phyloP scores from a whole-genome alignment of 2,797 vertebrate species.

The Acanthurus lineatus region DNA sequence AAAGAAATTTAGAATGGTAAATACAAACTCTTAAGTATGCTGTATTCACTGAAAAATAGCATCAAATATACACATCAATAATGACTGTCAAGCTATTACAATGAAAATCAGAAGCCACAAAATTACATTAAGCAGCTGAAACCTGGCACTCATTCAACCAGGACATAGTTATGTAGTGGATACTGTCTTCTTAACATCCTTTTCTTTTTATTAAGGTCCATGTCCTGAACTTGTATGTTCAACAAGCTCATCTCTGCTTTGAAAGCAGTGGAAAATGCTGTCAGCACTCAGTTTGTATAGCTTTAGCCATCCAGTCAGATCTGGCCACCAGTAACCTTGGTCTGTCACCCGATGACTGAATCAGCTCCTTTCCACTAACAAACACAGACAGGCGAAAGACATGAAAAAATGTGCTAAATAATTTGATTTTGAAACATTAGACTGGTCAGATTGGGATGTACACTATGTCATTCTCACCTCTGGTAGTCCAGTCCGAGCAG shows the following conservation, averaged over 20 bases:
- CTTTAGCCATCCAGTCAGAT: constrained; percentile 65
- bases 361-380: constrained; percentile 83
- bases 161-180: constrained; percentile 40
- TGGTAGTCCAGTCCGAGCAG: constrained; percentile 83
- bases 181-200: constrained; percentile 9
- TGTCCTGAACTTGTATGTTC: constrained; percentile 16
- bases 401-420: background rate
- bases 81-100: background rate
- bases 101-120: constrained; percentile 3
- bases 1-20: background rate
- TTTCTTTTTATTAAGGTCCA: background rate
- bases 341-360: constrained; percentile 82
- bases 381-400: constrained; percentile 15
- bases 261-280: background rate
- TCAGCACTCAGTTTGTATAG: constrained; percentile 68
- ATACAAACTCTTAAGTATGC: background rate
- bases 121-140: background rate
- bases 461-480: constrained; percentile 58
- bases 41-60: background rate
- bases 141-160: background rate
- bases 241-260: constrained; percentile 5
- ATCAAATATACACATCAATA: background rate
- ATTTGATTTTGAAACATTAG: background rate
- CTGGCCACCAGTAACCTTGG: constrained; percentile 82
- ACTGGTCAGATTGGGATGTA: background rate